Conservation (phyloP, 2,888 invertebrate species). For the Lissonota sp. region DNA sequence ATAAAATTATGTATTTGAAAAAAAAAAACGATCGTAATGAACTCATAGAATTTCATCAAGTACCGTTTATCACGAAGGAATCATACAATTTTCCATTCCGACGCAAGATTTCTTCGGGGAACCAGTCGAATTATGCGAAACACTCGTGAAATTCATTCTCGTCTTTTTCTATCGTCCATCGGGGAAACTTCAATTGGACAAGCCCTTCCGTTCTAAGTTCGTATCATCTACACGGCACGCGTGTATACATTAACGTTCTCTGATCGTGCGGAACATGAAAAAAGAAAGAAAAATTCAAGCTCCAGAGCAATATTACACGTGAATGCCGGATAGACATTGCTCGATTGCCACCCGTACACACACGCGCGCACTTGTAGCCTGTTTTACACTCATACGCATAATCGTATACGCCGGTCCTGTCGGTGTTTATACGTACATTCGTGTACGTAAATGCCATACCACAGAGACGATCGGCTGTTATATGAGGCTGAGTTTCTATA, state of each 20-base stretch:
- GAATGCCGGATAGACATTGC: slow-evolving; percentile 24
- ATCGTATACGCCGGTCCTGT: not conserved
- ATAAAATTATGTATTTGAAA: no score
- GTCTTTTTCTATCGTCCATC: no score
- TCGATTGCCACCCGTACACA: slow-evolving; percentile 3
- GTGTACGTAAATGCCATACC: slow-evolving; percentile 48
- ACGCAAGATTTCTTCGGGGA: no score
- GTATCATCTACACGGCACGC: not conserved
- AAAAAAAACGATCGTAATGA: no score
- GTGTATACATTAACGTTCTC: not conserved
- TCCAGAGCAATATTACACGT: slow-evolving; percentile 10
- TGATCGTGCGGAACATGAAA: not conserved
- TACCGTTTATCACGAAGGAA: no score
- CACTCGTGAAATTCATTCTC: no score
- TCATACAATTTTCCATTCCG: no score
- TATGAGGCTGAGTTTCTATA: slow-evolving; percentile 54
- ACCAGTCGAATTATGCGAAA: no score
- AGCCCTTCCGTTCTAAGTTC: not conserved
- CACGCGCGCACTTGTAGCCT: not conserved
- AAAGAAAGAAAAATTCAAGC: not conserved
- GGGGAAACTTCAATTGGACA: not conserved
- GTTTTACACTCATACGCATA: not conserved
- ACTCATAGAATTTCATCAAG: no score
- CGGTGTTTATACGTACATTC: slow-evolving; percentile 15
- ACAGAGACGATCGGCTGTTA: slow-evolving; percentile 54